These are phyloP conservation scores for Arrhamphus sclerolepis DNA, from an alignment of 2,797 vertebrate species.

Conservation along the genomic window DNA sequence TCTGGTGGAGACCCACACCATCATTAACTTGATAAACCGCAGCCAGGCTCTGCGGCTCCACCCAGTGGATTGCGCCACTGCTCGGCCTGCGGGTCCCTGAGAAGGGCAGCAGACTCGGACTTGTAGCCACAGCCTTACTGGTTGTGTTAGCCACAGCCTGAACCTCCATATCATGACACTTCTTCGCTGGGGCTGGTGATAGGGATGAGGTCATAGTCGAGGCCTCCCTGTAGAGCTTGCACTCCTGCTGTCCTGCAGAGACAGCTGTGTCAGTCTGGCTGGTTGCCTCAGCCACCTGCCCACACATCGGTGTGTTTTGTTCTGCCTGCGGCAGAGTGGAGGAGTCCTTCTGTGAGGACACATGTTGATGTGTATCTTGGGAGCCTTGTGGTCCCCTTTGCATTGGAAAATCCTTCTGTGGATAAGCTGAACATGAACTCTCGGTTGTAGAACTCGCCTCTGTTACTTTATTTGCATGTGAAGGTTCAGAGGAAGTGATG, in stretches of 20 bases:
- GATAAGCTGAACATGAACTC: conserved; percentile 23
- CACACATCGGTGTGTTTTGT: conserved; percentile 27
- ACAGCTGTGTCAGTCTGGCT: conserved; percentile 47
- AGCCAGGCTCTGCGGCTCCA: conserved; percentile 81
- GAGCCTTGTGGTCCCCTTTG: conserved; percentile 41
- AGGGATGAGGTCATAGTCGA: conserved; percentile 89
- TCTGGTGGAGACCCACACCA: conserved; percentile 42
- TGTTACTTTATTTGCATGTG: conserved; percentile 24
- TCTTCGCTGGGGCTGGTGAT: conserved; percentile 59
- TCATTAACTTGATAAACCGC: conserved; percentile 74
- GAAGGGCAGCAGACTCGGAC: conserved; percentile 87
- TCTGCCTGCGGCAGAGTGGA: conserved; percentile 40
- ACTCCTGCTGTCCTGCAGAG: conserved; percentile 42
- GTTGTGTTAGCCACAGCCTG: conserved; percentile 88
- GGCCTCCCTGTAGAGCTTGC: conserved; percentile 84
- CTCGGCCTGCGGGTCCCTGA: conserved; percentile 65
- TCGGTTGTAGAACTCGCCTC: conserved; percentile 16
- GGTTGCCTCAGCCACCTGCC: conserved; percentile 34
- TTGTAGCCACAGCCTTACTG: conserved; percentile 89
- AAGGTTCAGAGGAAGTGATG: conserved; percentile 13
- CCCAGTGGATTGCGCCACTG: conserved; percentile 42
- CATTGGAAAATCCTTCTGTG: conserved; percentile 44
- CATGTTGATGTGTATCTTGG: conserved; percentile 52
- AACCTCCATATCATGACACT: conserved; percentile 87
- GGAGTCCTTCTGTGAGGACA: conserved; percentile 37